phyloP scores from a whole-genome alignment of 2,797 vertebrate genomes.

The Microctenopoma stevenorrisi region DNA sequence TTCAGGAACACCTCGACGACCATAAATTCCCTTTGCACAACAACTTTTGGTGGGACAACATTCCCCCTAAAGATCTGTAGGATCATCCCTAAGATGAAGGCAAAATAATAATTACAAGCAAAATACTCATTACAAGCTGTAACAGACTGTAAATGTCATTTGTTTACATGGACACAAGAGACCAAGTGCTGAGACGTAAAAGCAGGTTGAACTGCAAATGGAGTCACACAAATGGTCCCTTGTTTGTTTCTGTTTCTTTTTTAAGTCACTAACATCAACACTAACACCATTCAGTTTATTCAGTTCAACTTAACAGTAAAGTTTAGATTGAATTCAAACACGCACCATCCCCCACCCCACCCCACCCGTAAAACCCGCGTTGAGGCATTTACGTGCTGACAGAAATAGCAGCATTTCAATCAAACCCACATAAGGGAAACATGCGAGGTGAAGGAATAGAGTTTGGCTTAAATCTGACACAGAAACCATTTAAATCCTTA shows the following conservation, averaged over 20 bases:
- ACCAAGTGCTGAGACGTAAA: background rate
- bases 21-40: too few relatives aligned
- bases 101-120: background rate
- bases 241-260: background rate
- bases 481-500: background rate
- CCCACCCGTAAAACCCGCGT: background rate
- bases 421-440: background rate
- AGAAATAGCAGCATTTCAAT: constrained; percentile 3
- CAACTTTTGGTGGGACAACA: too few relatives aligned
- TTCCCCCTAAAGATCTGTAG: too few relatives aligned
- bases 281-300: too few relatives aligned
- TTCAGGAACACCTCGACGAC: background rate
- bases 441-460: background rate
- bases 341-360: too few relatives aligned
- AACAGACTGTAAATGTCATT: background rate
- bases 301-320: too few relatives aligned
- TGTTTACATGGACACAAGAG: constrained; percentile 27
- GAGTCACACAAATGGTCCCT: background rate
- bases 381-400: constrained; percentile 25
- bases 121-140: constrained; percentile 11
- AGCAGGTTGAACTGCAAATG: too few relatives aligned
- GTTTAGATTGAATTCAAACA: too few relatives aligned
- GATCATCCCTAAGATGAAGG: too few relatives aligned
- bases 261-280: background rate
- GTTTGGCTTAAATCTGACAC: background rate